Conservation (phyloP, 1,140 invertebrate species). For the Contarinia nasturtii region DNA sequence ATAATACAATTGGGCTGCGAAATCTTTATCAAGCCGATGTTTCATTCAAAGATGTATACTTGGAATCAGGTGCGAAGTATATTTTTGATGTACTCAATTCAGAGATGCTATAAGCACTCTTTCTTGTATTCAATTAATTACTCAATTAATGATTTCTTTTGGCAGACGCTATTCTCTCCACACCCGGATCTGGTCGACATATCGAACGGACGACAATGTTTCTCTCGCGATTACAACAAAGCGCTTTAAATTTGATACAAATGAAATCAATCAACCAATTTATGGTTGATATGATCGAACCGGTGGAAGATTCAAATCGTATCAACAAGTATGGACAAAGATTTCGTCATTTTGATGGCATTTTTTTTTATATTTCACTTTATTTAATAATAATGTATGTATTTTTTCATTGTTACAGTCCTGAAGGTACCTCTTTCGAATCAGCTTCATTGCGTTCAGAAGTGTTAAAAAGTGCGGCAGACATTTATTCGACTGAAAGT, state of each 20-base stretch:
- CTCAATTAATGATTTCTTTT: no score
- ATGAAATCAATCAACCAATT: constrained; percentile 8
- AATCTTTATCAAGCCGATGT: constrained; percentile 16
- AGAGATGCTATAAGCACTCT: no score
- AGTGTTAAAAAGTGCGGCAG: constrained; percentile 29
- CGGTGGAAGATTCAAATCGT: constrained; percentile 10
- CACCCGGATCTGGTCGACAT: background rate
- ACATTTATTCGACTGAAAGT: constrained; percentile 53
- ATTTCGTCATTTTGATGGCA: no score
- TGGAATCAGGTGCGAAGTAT: constrained; percentile 17
- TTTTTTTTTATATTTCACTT: no score
- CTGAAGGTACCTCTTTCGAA: constrained; percentile 28
- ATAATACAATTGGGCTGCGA: constrained; percentile 50
- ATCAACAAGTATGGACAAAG: background rate
- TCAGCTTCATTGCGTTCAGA: constrained; percentile 16
- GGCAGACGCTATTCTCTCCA: background rate
- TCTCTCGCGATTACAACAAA: background rate
- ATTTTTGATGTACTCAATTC: constrained; percentile 1
- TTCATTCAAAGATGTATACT: constrained; percentile 24
- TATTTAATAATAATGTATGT: no score
- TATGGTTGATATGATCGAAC: constrained; percentile 2
- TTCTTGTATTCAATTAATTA: background rate
- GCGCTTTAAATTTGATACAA: constrained; percentile 10
- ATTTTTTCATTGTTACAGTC: constrained; percentile 20
- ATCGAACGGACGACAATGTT: background rate